phyloP scores from a whole-genome alignment of 2,797 vertebrate species.

The Parambassis ranga region DNA sequence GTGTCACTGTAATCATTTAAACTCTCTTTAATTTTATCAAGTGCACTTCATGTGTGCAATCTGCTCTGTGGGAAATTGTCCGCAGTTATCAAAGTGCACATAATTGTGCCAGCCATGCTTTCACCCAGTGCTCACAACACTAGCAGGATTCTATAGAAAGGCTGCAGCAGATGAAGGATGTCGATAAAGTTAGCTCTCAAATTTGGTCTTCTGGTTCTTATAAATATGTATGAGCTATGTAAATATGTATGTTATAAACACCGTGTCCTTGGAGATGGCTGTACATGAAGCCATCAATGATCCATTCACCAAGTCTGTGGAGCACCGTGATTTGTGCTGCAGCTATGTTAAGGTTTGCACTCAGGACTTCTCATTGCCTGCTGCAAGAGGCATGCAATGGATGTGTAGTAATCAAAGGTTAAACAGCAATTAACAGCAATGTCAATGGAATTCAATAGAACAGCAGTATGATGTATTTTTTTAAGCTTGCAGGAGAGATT shows the following conservation, averaged over 20 bases:
- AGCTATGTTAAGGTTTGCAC: background rate
- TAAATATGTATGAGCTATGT: too few relatives aligned
- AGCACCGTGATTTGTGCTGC: too few relatives aligned
- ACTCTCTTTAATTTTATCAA: too few relatives aligned
- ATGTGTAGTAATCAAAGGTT: background rate
- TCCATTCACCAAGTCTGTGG: too few relatives aligned
- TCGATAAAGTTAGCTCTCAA: background rate
- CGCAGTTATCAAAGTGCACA: background rate
- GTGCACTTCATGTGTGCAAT: too few relatives aligned
- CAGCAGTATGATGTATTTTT: background rate
- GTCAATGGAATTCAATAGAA: background rate
- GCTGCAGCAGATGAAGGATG: background rate
- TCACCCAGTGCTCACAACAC: background rate
- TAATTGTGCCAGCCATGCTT: background rate
- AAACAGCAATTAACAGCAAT: background rate
- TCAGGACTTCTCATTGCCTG: background rate
- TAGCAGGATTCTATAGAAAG: background rate
- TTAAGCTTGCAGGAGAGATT: background rate
- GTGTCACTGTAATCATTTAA: too few relatives aligned
- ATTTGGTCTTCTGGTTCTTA: background rate
- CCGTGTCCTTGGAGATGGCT: too few relatives aligned
- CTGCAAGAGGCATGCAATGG: background rate
- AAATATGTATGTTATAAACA: too few relatives aligned
- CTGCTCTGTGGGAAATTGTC: background rate
- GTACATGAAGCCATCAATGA: too few relatives aligned